phyloP scores from a whole-genome alignment of 2,113 vertebrate genomes.

The Hypocryptadius cinnamomeus region DNA sequence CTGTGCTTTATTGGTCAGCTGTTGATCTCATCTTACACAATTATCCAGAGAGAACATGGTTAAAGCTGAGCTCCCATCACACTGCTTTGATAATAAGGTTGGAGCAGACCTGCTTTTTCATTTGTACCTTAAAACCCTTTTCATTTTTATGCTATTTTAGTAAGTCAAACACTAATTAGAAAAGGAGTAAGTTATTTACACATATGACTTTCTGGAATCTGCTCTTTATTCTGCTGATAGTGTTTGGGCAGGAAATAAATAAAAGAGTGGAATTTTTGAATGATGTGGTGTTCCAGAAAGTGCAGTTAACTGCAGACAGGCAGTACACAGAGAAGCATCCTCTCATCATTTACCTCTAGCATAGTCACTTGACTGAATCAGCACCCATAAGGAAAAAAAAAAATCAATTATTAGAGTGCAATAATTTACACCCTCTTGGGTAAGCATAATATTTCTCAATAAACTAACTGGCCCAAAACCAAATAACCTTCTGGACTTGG shows the following conservation, averaged over 20 bases:
- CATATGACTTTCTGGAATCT: neutral
- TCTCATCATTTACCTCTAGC: neutral
- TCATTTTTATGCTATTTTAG: neutral
- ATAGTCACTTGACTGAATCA: neutral
- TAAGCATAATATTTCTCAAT: neutral
- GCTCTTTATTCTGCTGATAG: neutral
- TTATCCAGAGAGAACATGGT: neutral
- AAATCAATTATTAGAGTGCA: neutral
- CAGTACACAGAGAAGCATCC: neutral
- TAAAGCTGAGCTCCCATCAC: neutral
- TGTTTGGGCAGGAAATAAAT: neutral
- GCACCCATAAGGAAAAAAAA: neutral
- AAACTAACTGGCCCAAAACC: neutral
- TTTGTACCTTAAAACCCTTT: neutral
- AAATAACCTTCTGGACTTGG: neutral
- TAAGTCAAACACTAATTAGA: neutral
- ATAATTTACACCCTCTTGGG: neutral
- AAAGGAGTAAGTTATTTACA: neutral
- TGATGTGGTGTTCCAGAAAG: neutral
- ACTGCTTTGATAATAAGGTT: neutral
- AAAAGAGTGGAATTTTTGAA: neutral
- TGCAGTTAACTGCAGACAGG: neutral
- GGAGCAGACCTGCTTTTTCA: neutral
- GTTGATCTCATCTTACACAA: neutral
- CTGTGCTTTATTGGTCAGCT: neutral